phyloP scores from a whole-genome alignment of 2,888 invertebrate genomes.

The Lycocerus yunnanus region DNA sequence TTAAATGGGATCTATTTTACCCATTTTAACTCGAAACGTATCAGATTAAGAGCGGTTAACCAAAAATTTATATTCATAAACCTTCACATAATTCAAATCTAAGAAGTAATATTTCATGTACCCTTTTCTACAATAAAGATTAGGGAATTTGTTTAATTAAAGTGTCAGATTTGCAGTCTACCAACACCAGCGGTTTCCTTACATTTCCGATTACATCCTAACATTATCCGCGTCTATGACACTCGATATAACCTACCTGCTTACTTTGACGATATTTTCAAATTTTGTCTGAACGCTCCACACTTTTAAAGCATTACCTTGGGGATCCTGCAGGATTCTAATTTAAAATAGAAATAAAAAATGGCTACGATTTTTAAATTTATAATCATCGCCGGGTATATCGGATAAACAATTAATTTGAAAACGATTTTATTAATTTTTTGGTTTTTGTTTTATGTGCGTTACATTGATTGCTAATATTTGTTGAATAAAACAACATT shows the following conservation, averaged over 20 bases:
- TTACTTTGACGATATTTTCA: background rate
- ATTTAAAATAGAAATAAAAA: no score
- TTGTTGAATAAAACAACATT: background rate
- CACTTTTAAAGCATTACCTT: no score
- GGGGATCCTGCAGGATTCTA: no score
- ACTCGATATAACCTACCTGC: slow-evolving; percentile 1
- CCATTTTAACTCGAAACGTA: background rate
- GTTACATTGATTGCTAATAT: no score
- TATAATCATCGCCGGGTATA: no score
- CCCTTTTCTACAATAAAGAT: slow-evolving; percentile 17
- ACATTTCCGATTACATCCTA: slow-evolving; percentile 14
- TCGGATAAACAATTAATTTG: no score
- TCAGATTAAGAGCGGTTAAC: background rate
- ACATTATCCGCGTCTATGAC: slow-evolving; percentile 11
- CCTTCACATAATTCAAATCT: slow-evolving; percentile 9
- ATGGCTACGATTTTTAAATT: no score
- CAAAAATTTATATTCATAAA: slow-evolving; percentile 4
- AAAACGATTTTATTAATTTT: no score
- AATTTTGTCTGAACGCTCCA: background rate
- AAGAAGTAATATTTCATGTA: slow-evolving; percentile 18
- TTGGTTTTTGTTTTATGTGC: no score
- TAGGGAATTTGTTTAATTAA: slow-evolving; percentile 25
- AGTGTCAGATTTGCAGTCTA: slow-evolving; percentile 19
- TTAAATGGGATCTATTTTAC: background rate
- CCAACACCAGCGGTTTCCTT: slow-evolving; percentile 13